Evolutionary conservation across 2,113 vertebrate genomes (phyloP), one percentile per base, ranked within the genome.

Genomic region (Gavialis gangeticus): DNA sequence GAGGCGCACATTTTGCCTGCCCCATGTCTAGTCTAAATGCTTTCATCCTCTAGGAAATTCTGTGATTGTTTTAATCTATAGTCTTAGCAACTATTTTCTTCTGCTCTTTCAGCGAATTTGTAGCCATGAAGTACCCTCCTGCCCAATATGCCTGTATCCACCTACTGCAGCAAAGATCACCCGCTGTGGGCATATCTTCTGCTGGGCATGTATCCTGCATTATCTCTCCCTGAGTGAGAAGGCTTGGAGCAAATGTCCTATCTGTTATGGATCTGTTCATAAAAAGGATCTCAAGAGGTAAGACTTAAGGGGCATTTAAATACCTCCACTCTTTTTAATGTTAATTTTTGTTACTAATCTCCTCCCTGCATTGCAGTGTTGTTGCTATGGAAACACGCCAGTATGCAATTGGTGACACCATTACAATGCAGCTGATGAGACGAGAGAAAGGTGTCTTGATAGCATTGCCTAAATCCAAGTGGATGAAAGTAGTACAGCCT

Each of bases 121-220:
- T 97, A 99, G 99, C 98, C 99, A 99, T 79, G 99, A 99, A 97
- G 99, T 99, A 97, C 99, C 99, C 54, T 99, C 99, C 17, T 99
- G 99, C 96, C 99, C 99, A 19, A 99, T 99, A 96, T 99, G 99
- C 97, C 98, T 99, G 79, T 99, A 99, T 94, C 99, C 99, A 63
- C 99, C 99, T 1, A 97, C 99, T 3, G 99, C 99, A 37, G 99
- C 99, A 56, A 99, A 99, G 98, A 99, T 99, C 96, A 99, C 99
- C 2, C 99, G 98, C 77, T 99, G 99, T 56, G 99, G 99, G 71
- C 99, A 99, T 96, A 99, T 99, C 97, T 99, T 99, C 94, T 99
- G 99, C 96, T 99, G 99, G 99, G 98, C 99, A 0, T 99, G 99
- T 97, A 99, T 99, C 97, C 98, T 99, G 97, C 99, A 99, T 97